Conservation (phyloP, 2,888 invertebrate species). For the Eulithis testata region DNA sequence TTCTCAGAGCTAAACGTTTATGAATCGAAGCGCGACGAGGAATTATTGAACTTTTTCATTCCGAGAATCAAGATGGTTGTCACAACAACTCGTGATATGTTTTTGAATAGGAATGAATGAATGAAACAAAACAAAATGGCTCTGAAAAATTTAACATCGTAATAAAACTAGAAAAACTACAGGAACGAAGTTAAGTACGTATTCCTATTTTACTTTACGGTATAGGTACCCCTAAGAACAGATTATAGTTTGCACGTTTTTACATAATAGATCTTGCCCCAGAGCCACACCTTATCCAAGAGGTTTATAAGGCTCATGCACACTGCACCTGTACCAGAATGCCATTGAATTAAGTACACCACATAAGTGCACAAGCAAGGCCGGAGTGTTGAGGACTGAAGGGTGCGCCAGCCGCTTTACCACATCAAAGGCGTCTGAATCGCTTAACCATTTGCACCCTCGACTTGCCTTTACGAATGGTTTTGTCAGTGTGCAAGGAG, state of each 20-base stretch:
- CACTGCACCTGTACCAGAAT: constrained; percentile 32
- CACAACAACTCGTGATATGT: no score
- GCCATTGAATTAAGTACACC: constrained; percentile 35
- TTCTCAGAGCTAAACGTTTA: background rate
- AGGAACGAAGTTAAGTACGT: no score
- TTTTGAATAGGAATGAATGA: constrained; percentile 1
- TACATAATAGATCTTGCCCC: background rate
- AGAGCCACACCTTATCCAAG: background rate
- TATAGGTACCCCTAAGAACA: no score
- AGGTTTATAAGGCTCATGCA: constrained; percentile 21
- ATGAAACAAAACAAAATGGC: constrained; percentile 10
- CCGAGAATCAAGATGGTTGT: background rate
- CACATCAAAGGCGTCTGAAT: constrained; percentile 43
- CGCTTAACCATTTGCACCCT: constrained; percentile 43
- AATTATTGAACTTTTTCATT: constrained; percentile 19
- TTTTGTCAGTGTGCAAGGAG: constrained; percentile 33
- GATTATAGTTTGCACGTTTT: no score
- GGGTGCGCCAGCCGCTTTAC: constrained; percentile 26
- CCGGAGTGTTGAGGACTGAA: constrained; percentile 9
- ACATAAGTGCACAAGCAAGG: constrained; percentile 35
- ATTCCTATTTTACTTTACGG: no score
- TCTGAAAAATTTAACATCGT: background rate
- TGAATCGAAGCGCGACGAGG: constrained; percentile 1
- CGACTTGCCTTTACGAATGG: constrained; percentile 31
- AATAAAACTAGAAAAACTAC: no score